A percentile compares a stretch with the other conserved stretches of the same genome.
These are phyloP conservation scores for Melospiza georgiana DNA, from an alignment of 2,113 vertebrate genomes.

Conservation along the genomic window DNA sequence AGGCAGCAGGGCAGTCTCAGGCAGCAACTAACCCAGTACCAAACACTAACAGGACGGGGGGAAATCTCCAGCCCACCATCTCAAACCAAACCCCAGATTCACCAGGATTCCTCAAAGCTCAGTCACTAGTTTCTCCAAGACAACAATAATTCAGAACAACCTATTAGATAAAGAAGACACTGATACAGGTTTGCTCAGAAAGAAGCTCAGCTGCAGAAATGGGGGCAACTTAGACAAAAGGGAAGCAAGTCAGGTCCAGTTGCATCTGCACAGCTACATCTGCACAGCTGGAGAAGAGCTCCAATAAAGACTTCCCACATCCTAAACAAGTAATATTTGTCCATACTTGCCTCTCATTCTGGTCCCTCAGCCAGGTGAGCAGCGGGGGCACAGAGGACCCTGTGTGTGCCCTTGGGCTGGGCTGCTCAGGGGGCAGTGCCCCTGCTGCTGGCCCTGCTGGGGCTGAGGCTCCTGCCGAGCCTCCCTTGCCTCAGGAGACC, in stretches of 20 bases:
- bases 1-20: not conserved
- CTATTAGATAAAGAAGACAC: not conserved
- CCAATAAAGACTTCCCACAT: not conserved
- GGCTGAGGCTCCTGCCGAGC: not conserved
- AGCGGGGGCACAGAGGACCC: not conserved
- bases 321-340: not conserved
- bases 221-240: not conserved
- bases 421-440: not conserved
- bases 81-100: not conserved
- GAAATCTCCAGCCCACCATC: not conserved
- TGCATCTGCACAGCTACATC: not conserved
- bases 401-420: fast-evolving
- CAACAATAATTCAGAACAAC: not conserved
- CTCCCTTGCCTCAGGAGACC: fast-evolving
- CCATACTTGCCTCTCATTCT: not conserved
- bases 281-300: not conserved
- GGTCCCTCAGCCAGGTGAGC: not conserved
- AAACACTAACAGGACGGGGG: not conserved
- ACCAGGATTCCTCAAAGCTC: not conserved
- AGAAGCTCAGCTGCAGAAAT: not conserved
- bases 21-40: not conserved
- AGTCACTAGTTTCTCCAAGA: not conserved
- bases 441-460: not conserved
- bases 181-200: not conserved
- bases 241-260: not conserved